A percentile compares a stretch with the other conserved stretches of the same genome.
phyloP scores from a whole-genome alignment of 2,888 invertebrate genomes.

The Drosophila neutralis region DNA sequence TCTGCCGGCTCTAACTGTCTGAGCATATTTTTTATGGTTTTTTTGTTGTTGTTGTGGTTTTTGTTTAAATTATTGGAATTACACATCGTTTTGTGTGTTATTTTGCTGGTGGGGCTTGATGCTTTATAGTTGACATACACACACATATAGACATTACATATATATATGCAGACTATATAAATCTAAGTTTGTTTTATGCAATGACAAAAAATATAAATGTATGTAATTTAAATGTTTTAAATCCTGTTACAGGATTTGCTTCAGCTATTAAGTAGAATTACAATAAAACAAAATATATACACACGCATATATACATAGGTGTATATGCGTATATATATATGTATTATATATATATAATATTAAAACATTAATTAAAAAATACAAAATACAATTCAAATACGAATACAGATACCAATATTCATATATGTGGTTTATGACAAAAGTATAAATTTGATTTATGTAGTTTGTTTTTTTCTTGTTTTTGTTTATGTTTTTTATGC shows the following conservation, averaged over 20 bases:
- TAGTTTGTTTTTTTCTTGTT: conserved; percentile 40
- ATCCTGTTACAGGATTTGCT: conserved; percentile 82
- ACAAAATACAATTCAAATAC: conserved; percentile 51
- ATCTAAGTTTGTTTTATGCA: conserved; percentile 37
- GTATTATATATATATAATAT: conserved; percentile 22
- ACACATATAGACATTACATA: conserved; percentile 39
- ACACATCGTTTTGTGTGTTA: conserved; percentile 28
- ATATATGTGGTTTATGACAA: conserved; percentile 35
- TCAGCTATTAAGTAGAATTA: conserved; percentile 76
- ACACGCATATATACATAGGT: conserved; percentile 12
- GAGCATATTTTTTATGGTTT: conserved; percentile 22
- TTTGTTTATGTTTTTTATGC: conserved; percentile 71
- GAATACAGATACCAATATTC: conserved; percentile 41
- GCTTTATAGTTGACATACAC: conserved; percentile 69
- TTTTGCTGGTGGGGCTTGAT: conserved; percentile 75
- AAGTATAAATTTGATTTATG: conserved; percentile 76
- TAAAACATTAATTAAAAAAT: conserved; percentile 46
- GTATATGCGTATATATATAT: conserved; percentile 7
- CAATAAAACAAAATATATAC: conserved; percentile 44
- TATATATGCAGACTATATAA: conserved; percentile 33
- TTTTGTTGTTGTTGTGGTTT: not conserved
- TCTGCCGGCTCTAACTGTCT: conserved; percentile 38
- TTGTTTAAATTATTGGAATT: conserved; percentile 50
- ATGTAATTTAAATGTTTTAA: conserved; percentile 72
- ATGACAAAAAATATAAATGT: conserved; percentile 44